Percentiles rank a stretch among this genome's conserved stretches.
Conservation (phyloP, 2,888 invertebrate genomes). For the Allacma fusca region DNA sequence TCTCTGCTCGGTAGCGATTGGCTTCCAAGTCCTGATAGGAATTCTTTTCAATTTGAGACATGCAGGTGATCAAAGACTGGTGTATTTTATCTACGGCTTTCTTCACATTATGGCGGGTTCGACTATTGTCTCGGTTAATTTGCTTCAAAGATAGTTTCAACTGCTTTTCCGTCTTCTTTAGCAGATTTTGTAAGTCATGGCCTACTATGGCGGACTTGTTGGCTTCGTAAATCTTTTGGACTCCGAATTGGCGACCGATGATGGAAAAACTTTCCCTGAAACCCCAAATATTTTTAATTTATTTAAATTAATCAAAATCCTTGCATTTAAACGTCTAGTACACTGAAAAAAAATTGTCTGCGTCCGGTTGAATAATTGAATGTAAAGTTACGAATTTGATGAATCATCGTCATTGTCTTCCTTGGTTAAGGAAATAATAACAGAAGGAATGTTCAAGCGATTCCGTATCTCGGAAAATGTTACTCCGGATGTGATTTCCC, state of each 20-base stretch:
- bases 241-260: background rate
- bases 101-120: background rate
- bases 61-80: background rate
- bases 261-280: background rate
- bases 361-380: background rate
- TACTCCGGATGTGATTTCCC: too few species aligned
- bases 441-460: background rate
- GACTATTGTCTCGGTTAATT: too few species aligned
- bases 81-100: background rate
- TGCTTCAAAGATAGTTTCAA: background rate
- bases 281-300: too few species aligned
- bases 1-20: background rate
- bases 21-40: background rate
- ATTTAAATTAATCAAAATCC: too few species aligned
- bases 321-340: too few species aligned
- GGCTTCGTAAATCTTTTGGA: constrained; percentile 6
- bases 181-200: background rate
- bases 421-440: background rate
- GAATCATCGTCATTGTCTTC: background rate
- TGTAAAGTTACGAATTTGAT: constrained; percentile 3
- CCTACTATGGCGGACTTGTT: constrained; percentile 2
- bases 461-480: background rate
- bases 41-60: background rate
- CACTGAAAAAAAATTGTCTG: background rate
- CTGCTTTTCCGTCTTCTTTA: background rate